Evolutionary conservation across 2,888 invertebrate species (phyloP).

Genomic region (Drosophila hawaiiensis): DNA sequence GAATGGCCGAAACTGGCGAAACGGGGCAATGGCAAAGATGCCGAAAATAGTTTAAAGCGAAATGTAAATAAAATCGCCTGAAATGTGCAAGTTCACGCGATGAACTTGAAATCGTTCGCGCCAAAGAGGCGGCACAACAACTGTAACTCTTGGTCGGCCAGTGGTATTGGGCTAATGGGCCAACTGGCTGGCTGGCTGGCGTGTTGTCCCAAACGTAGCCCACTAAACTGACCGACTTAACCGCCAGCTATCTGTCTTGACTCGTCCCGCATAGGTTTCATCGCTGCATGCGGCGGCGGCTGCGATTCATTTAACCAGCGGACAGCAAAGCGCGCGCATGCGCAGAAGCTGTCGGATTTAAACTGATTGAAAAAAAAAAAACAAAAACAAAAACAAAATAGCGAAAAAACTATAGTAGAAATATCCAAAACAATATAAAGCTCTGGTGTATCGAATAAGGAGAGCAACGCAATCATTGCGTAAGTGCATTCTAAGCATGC

Average conservation of each 20-base stretch:
- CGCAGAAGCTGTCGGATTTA: slow-evolving; percentile 44
- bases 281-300: slow-evolving; percentile 52
- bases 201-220: slow-evolving; percentile 66
- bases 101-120: slow-evolving; percentile 73
- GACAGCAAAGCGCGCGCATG: slow-evolving; percentile 72
- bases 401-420: not conserved
- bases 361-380: not conserved
- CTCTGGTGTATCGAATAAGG: slow-evolving; percentile 27
- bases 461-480: slow-evolving; percentile 48
- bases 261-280: slow-evolving; percentile 59
- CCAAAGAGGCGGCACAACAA: slow-evolving; percentile 38
- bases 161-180: not conserved
- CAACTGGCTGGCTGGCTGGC: slow-evolving; percentile 27
- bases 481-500: slow-evolving; percentile 70
- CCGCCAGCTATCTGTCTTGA: slow-evolving; percentile 64
- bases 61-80: slow-evolving; percentile 33
- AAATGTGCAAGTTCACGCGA: slow-evolving; percentile 73
- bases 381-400: not conserved
- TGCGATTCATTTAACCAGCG: slow-evolving; percentile 64
- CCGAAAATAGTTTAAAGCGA: slow-evolving; percentile 43
- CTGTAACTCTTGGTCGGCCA: slow-evolving; percentile 11
- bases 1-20: slow-evolving; percentile 24
- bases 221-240: slow-evolving; percentile 55
- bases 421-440: not conserved
- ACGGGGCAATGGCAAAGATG: slow-evolving; percentile 26